A percentile compares a stretch with the other conserved stretches of the same genome.
Evolutionary conservation across 2,888 invertebrate genomes (phyloP).

Genomic region (Cylloceria caligata): DNA sequence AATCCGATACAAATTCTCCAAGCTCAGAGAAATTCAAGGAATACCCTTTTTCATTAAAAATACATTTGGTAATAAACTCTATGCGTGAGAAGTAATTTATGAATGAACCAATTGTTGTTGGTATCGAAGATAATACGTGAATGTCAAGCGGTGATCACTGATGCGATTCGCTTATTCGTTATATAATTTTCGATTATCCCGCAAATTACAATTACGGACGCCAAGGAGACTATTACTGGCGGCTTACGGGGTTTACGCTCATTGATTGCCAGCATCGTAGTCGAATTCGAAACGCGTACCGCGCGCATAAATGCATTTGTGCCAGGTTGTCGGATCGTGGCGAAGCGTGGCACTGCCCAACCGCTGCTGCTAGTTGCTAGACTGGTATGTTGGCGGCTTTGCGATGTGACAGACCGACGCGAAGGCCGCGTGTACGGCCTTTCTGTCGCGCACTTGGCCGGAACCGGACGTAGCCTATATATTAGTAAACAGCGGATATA

Average conservation of each 20-base stretch:
- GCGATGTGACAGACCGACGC: constrained; percentile 50
- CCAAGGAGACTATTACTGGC: constrained; percentile 60
- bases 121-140: neutral
- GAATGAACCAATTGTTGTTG: neutral
- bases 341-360: constrained; percentile 36
- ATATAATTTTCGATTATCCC: constrained; percentile 61
- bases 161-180: neutral
- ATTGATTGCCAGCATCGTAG: constrained; percentile 70
- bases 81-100: neutral
- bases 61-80: too few relatives aligned
- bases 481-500: constrained; percentile 29
- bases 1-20: too few relatives aligned
- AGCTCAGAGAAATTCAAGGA: too few relatives aligned
- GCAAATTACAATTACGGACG: constrained; percentile 72
- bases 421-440: constrained; percentile 66
- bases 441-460: constrained; percentile 45
- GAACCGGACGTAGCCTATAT: constrained; percentile 62
- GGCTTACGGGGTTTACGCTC: constrained; percentile 71
- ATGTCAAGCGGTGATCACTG: neutral
- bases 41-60: too few relatives aligned
- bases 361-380: constrained; percentile 2
- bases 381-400: constrained; percentile 51
- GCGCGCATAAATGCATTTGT: constrained; percentile 71
- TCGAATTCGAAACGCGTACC: constrained; percentile 49
- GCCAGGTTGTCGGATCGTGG: constrained; percentile 68